Base-by-base conservation (phyloP, 1,140 invertebrate species). In the Caenorhabditis tropicalis region DNA sequence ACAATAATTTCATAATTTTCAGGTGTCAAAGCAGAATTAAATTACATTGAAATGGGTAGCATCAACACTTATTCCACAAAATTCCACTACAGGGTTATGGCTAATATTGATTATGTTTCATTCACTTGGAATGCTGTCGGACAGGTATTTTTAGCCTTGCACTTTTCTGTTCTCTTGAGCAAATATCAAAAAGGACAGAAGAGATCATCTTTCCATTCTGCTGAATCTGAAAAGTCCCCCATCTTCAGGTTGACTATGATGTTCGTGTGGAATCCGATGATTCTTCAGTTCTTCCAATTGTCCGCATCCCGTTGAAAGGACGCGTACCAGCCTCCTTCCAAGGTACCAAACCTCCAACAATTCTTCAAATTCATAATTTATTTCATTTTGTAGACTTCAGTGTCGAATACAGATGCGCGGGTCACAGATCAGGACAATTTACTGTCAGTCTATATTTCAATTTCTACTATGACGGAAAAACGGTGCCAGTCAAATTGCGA, bases 361-460 rank as follows among this genome's bases (percentile, higher is more conserved):
- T 31, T 36, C 36, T 16, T 39, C 24, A 31, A 49, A 51, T 31
- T 36, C 2, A 2, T n/a, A 48, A 51, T 48, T 49, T 49, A 31
- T 81, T 21, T n/a, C 10, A 3, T 58, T 43, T 79, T 88, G 15
- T 31, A 89, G 88, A 87, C 24, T 89, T 89, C 82, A 48, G 86
- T 10, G 81, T 88, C 15, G 87, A 88, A 85, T 88, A 90, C 83
- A 86, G 90, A 29, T 91, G 89, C 81, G 87, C 89, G 19, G 89
- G 89, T 10, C 90, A 87, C 82, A 84, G 89, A 60, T 83, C 88
- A 7, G 90, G 90, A 43, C 90, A 91, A 82, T 91, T 91, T 79
- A 65, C 65, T 58, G 89, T 90, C 46, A 82, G 48, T 48, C 85
- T 90, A 31, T 83, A 86, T 53, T 88, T 89, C 86, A 90, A 91